Conservation (phyloP, 1,140 invertebrate genomes). For the Drosophila pandora region DNA sequence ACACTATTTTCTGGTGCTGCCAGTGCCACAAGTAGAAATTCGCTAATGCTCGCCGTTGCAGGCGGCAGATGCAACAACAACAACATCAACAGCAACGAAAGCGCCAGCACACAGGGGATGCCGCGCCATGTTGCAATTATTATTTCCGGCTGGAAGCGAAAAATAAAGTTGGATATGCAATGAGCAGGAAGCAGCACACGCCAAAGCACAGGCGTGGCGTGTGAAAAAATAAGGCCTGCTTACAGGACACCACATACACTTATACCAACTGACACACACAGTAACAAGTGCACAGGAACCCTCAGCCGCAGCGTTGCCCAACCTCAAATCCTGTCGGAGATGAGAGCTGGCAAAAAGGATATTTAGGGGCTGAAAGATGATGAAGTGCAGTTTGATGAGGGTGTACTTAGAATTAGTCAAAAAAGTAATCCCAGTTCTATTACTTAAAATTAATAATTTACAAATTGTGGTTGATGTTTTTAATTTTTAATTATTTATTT, state of each 20-base stretch:
- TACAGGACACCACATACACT: constrained; percentile 8
- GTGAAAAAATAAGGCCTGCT: constrained; percentile 57
- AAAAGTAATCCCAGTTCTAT: not conserved
- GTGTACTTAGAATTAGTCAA: not conserved
- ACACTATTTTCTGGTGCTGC: constrained; percentile 55
- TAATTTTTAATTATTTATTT: not conserved
- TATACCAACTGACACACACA: not conserved
- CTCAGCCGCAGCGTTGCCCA: constrained; percentile 20
- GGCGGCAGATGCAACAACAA: constrained; percentile 23
- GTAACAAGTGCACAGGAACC: constrained; percentile 11
- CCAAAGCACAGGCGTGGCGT: constrained; percentile 50
- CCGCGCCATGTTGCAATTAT: constrained; percentile 77
- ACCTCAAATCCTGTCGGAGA: constrained; percentile 27
- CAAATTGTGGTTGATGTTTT: not conserved
- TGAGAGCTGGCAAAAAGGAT: constrained; percentile 9
- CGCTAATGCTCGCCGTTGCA: constrained; percentile 58
- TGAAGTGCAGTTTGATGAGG: not conserved
- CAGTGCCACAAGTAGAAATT: constrained; percentile 58
- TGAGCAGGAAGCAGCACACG: constrained; percentile 74
- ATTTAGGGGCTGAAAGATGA: not conserved
- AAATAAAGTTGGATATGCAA: constrained; percentile 73
- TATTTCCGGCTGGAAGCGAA: constrained; percentile 76
- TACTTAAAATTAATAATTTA: too few relatives aligned
- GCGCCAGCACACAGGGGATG: constrained; percentile 36
- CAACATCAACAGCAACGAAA: constrained; percentile 15